phyloP scores from a whole-genome alignment of 2,888 invertebrate species.

The Drosophila meridiana region DNA sequence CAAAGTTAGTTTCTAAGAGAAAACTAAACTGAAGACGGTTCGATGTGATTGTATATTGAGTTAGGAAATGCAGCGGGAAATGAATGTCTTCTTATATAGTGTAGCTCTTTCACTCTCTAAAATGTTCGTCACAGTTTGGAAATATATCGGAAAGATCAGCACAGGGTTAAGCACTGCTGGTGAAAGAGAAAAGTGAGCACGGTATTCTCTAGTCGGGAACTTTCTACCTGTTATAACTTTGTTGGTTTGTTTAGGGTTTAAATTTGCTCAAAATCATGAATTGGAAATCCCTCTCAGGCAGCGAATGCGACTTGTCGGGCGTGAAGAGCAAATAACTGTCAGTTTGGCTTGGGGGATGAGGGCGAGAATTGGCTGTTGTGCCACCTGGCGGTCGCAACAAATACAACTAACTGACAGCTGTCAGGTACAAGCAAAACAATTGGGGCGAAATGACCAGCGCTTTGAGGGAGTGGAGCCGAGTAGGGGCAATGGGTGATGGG shows the following conservation, averaged over 20 bases:
- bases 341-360: conserved; percentile 19
- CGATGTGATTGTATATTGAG: neutral
- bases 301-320: conserved; percentile 6
- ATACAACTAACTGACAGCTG: conserved; percentile 59
- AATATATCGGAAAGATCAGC: neutral
- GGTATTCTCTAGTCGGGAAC: neutral
- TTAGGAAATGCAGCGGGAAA: neutral
- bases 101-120: neutral
- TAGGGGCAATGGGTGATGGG: neutral
- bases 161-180: no score
- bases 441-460: conserved; percentile 21
- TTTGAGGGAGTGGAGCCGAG: neutral
- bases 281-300: neutral
- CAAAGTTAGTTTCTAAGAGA: neutral
- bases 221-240: neutral
- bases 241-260: neutral
- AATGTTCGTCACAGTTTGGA: neutral
- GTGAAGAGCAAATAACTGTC: conserved; percentile 53
- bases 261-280: conserved; percentile 9
- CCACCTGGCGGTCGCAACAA: conserved; percentile 45
- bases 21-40: neutral
- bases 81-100: neutral
- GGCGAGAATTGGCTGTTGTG: conserved; percentile 38
- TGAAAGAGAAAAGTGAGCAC: neutral
- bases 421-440: conserved; percentile 47